Evolutionary conservation across 2,113 vertebrate genomes (phyloP).

Genomic region (Psilopogon haemacephalus): DNA sequence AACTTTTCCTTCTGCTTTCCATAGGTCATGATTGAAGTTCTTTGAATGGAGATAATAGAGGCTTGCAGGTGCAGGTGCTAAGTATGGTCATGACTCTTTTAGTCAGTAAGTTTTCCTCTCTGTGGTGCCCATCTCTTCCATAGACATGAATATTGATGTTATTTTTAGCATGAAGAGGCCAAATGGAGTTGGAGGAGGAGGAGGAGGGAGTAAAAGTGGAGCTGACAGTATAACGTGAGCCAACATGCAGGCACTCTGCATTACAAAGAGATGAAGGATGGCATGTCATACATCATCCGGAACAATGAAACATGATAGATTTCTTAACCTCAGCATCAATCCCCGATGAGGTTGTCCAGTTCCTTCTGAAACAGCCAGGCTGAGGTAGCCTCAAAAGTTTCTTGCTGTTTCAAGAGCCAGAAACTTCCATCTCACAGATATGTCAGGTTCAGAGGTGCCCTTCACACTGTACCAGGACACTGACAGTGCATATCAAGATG

Average conservation of each 20-base stretch:
- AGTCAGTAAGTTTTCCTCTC: background rate
- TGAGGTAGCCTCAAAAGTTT: background rate
- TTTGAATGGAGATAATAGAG: background rate
- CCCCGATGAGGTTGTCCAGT: slow-evolving; percentile 29
- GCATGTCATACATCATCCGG: slow-evolving; percentile 50
- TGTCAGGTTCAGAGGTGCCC: background rate
- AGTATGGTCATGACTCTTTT: background rate
- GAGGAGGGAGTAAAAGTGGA: slow-evolving; percentile 23
- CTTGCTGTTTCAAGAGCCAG: background rate
- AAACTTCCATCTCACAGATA: background rate
- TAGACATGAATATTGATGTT: slow-evolving; percentile 29
- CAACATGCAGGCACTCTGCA: slow-evolving; percentile 32
- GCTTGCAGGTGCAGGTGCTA: background rate
- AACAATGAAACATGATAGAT: slow-evolving; percentile 67
- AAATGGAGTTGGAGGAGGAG: slow-evolving; percentile 33
- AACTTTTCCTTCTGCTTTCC: background rate
- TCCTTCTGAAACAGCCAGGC: slow-evolving; percentile 33
- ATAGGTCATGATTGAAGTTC: background rate
- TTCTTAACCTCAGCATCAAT: slow-evolving; percentile 64
- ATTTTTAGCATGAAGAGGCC: slow-evolving; percentile 50
- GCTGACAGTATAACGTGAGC: slow-evolving; percentile 40
- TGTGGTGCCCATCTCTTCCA: background rate
- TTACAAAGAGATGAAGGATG: slow-evolving; percentile 64
- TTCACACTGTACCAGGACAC: background rate
- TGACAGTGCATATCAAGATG: background rate